These are phyloP conservation scores for Rhombomys opimus DNA, from an alignment of 2,113 vertebrate species.

Conservation along the genomic window DNA sequence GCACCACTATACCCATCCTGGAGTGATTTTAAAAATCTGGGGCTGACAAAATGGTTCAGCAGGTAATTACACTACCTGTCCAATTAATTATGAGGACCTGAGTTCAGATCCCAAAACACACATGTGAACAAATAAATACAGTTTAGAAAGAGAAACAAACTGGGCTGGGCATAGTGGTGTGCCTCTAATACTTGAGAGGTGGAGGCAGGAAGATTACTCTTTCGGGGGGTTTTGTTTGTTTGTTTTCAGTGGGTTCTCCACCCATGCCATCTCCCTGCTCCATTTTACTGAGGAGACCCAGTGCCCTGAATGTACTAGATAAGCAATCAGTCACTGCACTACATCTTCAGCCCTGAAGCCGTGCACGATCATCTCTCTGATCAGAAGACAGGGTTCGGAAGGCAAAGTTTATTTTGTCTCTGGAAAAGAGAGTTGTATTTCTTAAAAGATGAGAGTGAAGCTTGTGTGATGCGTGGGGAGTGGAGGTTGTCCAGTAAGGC, in stretches of 20 bases:
- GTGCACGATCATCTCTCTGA: background rate
- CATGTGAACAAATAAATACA: background rate
- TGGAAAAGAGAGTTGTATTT: background rate
- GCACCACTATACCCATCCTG: too few species aligned
- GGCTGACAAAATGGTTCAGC: background rate
- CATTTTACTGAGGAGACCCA: background rate
- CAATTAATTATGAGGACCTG: background rate
- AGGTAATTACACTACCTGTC: background rate
- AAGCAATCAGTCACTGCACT: background rate
- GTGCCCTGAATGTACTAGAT: background rate
- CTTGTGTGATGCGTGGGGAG: background rate
- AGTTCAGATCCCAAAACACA: background rate
- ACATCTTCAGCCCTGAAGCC: background rate
- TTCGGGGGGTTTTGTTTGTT: background rate
- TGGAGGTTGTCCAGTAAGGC: background rate
- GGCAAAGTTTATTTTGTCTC: too few species aligned
- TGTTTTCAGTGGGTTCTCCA: background rate
- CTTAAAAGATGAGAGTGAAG: background rate
- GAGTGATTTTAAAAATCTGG: background rate
- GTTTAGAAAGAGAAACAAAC: background rate
- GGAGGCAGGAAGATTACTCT: background rate
- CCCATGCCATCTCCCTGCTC: too few species aligned
- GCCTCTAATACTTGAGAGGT: background rate
- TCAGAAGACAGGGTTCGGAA: background rate
- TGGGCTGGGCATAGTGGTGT: background rate